phyloP scores from a whole-genome alignment of 2,113 vertebrate species.

The Alethe castanea region DNA sequence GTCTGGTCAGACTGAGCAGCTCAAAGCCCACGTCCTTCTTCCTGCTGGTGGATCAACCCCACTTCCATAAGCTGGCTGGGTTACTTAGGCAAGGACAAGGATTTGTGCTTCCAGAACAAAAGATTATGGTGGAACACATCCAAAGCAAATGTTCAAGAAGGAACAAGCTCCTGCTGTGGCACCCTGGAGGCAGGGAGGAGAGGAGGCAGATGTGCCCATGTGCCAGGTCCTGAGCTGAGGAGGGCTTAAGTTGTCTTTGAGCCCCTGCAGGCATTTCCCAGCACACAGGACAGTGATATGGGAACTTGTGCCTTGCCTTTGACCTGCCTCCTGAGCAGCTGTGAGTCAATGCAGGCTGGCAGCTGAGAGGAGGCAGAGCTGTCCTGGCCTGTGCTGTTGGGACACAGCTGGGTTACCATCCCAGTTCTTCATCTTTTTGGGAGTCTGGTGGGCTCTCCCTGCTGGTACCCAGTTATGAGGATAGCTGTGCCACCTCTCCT shows the following conservation, averaged over 20 bases:
- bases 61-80: neutral
- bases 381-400: fast-evolving
- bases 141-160: neutral
- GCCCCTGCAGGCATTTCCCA: neutral
- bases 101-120: neutral
- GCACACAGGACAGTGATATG: neutral
- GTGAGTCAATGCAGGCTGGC: neutral
- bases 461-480: neutral
- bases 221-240: neutral
- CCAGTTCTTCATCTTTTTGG: neutral
- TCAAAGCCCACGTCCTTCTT: fast-evolving
- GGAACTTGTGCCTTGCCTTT: neutral
- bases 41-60: neutral
- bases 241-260: neutral
- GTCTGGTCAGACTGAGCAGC: fast-evolving
- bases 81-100: neutral
- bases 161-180: neutral
- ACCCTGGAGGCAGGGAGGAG: neutral
- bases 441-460: neutral
- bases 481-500: neutral
- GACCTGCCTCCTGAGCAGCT: neutral
- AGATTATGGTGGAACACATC: neutral
- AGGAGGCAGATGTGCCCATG: neutral
- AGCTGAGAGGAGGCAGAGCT: neutral
- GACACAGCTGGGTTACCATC: neutral